phyloP scores from a whole-genome alignment of 2,888 invertebrate genomes.

The Acanthosepion lycidas region DNA sequence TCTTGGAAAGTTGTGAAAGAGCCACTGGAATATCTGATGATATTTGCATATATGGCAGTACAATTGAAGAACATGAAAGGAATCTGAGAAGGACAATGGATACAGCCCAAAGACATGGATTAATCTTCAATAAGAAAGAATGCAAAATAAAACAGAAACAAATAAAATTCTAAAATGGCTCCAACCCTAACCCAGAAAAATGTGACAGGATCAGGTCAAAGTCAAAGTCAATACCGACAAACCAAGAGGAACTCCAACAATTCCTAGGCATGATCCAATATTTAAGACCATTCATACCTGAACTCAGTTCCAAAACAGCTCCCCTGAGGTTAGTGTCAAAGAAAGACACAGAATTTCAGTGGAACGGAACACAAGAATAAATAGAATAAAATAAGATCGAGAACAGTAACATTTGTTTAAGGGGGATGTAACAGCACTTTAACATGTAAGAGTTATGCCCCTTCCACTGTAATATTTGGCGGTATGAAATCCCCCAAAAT shows the following conservation, averaged over 20 bases:
- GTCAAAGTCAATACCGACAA: neutral
- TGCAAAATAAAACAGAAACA: neutral
- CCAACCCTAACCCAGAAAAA: neutral
- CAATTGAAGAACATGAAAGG: neutral
- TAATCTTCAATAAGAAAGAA: neutral
- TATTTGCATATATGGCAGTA: neutral
- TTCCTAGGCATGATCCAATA: neutral
- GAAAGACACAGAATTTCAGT: neutral
- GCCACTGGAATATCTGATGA: neutral
- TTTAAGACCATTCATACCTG: neutral
- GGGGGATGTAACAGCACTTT: too few species aligned
- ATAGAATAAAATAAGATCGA: too few species aligned
- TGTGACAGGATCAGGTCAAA: neutral
- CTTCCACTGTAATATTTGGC: too few species aligned
- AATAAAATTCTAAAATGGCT: neutral
- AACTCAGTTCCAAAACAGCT: conserved; percentile 23
- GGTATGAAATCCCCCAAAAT: too few species aligned
- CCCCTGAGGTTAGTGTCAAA: neutral
- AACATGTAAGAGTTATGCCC: too few species aligned
- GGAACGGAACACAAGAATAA: neutral
- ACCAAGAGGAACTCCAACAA: neutral
- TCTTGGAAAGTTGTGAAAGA: neutral
- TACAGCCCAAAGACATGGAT: neutral
- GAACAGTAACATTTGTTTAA: too few species aligned
- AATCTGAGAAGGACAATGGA: neutral